Evolutionary conservation across 2,797 vertebrate genomes (phyloP), one percentile per base, ranked within the genome.

Genomic region (Stomatorhinus walkeri): DNA sequence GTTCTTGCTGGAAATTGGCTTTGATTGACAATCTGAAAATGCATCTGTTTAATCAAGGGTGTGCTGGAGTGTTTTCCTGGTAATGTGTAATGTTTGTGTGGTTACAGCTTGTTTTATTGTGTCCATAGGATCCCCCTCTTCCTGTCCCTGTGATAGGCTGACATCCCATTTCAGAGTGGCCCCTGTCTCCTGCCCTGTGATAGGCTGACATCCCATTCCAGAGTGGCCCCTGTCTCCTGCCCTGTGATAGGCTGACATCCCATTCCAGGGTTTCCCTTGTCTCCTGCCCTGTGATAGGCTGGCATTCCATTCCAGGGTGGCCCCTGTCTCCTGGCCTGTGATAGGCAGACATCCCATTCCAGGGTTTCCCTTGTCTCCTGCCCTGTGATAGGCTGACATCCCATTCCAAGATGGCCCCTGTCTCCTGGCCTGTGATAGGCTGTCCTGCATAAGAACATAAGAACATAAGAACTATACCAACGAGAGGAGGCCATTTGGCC

Each of bases 41-140:
- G 28, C 46, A 12, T 85, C 16, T 85, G 43, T 51, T 85, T 85
- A 85, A 85, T 85, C 43, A 85, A 85, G 81, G 48, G 81, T 85
- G 43, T 51, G 81, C 7, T 51, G 22, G 22, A 12, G 81, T 49
- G 43, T 49, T 28, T 85, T 51, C 43, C 12, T 51, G 9, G 43
- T 85, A 10, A 24, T 49, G 0, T 24, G 43, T 83, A n/a, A 49
- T 85, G 43, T 85, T 51, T 85, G n/a, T 85, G 12, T 28, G n/a
- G 81, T 49, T 51, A 22, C 76, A 43, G 76, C 40, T 81, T 81
- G 68, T 36, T 40, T 36, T 72, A 72, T 8, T 81, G 19, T n/a
- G 40, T 2, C 40, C 32, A 46, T 36, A 16, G 32, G 68, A 7
- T 32, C 40, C 76, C 72, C 40, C 19, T 8, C 36, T 3, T 16